Base-by-base conservation (phyloP, 2,113 vertebrate species). In the Oplegnathus fasciatus region DNA sequence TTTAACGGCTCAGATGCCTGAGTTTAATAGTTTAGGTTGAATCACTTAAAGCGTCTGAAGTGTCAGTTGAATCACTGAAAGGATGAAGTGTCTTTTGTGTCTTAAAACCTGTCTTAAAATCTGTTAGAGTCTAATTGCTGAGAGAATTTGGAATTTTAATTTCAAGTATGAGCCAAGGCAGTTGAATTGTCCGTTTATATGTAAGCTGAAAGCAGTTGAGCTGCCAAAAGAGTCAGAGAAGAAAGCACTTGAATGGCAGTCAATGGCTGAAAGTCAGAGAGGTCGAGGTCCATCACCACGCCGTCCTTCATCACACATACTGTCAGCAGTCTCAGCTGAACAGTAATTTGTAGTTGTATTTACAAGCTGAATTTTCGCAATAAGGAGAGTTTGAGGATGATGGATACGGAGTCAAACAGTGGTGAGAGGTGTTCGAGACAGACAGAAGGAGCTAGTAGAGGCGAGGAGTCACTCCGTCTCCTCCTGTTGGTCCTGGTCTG, bases 381-480 rank as follows among this genome's bases (percentile, higher is more conserved):
- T 15, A 42, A 3, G 34, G 37, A 5, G 20, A 48, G n/a, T 26
- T 28, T 75, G 6, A 65, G 7, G 40, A 14, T 65, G 44, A 50
- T 57, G 26, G 46, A 30, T 26, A 24, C 37, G 66, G 18, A 76
- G 74, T 55, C 34, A 30, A 40, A 60, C 26, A 22, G 70, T 40
- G 71, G 7, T 28, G 52, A 44, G 57, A 80, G 55, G 66, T 22
- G 60, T 67, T 44, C 0, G 28, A 48, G 67, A 34, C 50, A 17
- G 52, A 65, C 57, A 57, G 79, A 69, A 65, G 72, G 37, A 84
- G 74, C 48, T 73, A 30, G 55, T 74, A 24, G 37, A 52, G 11
- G 32, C 61, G 48, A 15, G 74, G 24, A 66, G 50, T 42, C 48
- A n/a, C 78, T 80, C 37, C 20, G 20, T 40, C 40, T 55, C 57